Evolutionary conservation across 2,888 invertebrate species (phyloP).

Genomic region (Diaprepes abbreviatus): DNA sequence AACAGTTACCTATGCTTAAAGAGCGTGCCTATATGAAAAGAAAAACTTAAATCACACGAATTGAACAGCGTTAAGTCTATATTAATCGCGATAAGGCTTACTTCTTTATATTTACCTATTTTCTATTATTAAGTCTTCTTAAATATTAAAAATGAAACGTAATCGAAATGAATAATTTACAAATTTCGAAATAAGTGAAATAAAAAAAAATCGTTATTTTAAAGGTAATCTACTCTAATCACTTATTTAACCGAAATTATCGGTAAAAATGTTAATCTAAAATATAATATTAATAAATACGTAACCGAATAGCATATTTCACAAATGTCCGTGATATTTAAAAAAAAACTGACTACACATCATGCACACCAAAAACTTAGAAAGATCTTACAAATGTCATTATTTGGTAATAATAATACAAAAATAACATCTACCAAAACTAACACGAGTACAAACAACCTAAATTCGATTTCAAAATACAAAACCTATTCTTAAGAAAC

Average conservation of each 20-base stretch:
- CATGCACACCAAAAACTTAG: not conserved
- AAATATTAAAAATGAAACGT: conserved; percentile 14
- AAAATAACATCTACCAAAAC: conserved; percentile 7
- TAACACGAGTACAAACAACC: not conserved
- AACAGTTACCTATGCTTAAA: conserved; percentile 21
- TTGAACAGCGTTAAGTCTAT: not conserved
- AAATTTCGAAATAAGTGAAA: not conserved
- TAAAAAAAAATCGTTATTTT: not conserved
- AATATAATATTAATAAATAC: not conserved
- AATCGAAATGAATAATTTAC: conserved; percentile 4
- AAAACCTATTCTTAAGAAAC: conserved; percentile 1
- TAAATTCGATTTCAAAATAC: conserved; percentile 19
- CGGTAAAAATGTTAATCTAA: not conserved
- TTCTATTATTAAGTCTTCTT: conserved; percentile 32
- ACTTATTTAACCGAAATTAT: not conserved
- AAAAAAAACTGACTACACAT: not conserved
- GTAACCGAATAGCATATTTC: conserved; percentile 17
- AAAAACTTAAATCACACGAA: conserved; percentile 23
- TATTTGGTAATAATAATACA: conserved; percentile 12
- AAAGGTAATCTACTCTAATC: not conserved
- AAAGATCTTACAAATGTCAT: conserved; percentile 19
- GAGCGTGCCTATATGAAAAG: conserved; percentile 11
- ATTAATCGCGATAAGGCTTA: conserved; percentile 17
- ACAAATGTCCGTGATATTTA: conserved; percentile 10
- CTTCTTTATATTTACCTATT: conserved; percentile 13